Conservation (phyloP, 2,888 invertebrate genomes). For the Trypoxylon attenuatum region DNA sequence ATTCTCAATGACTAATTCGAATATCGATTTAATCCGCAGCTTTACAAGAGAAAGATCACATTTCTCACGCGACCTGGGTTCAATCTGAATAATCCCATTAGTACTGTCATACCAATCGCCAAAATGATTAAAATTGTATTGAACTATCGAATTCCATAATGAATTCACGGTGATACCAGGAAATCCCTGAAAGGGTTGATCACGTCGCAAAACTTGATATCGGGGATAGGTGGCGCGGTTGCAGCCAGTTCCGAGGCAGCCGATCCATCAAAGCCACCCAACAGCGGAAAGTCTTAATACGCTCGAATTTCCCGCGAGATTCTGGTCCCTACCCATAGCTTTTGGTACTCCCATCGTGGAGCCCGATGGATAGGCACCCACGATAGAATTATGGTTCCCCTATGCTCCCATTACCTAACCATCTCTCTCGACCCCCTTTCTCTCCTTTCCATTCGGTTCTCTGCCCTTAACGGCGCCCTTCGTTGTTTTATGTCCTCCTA, state of each 20-base stretch:
- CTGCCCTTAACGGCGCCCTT: conserved; percentile 31
- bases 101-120: no score
- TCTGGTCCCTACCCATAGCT: neutral
- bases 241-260: conserved; percentile 47
- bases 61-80: no score
- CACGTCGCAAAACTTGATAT: no score
- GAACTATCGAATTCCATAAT: no score
- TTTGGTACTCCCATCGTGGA: conserved; percentile 10
- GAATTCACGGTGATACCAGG: no score
- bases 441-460: conserved; percentile 10
- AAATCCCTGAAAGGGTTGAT: no score
- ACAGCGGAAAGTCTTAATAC: conserved; percentile 55
- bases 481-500: conserved; percentile 32
- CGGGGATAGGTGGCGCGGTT: neutral
- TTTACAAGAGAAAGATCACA: no score
- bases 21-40: no score
- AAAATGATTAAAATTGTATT: no score
- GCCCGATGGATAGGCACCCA: conserved; percentile 57
- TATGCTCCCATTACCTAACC: conserved; percentile 64
- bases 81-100: no score
- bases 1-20: no score
- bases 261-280: conserved; percentile 54
- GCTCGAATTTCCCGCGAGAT: conserved; percentile 62
- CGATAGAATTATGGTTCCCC: conserved; percentile 69
- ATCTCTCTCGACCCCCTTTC: conserved; percentile 31